Evolutionary conservation across 2,113 vertebrate genomes (phyloP), one percentile per base, ranked within the genome.

Genomic region (Macquaria ambigua): DNA sequence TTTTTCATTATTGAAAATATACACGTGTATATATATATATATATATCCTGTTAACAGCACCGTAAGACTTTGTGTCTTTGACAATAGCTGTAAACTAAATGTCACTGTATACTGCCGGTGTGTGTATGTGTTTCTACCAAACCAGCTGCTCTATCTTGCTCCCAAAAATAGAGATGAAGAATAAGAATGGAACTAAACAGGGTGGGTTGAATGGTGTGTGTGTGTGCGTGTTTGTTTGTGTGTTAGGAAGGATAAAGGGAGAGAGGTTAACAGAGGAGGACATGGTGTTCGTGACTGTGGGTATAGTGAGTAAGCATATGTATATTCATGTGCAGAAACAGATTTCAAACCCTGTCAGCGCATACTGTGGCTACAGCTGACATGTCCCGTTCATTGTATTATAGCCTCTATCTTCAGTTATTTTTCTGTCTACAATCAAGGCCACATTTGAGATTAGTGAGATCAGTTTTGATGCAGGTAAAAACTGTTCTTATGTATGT

Each of bases 111-210:
- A 28, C 68, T 50, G 69, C 46, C 23, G 23, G 46, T 71, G 50
- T 55, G 28, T 78, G 69, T 34, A 3, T 83, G 63, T 53, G 11
- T 58, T 53, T 73, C 73, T 37, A 76, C 48, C 69, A 69, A 79
- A 85, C 88, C 92, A 91, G 91, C 83, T 92, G 91, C 81, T 91
- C 81, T 34, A 76, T 79, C 50, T 69, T 79, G 70, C 62, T 86
- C 81, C 91, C 91, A 86, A 86, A 90, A 93, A 93, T 92, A 92
- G 90, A 91, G 70, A 86, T 77, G 85, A 86, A 87, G 83, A 90
- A 86, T 84, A 92, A 89, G 84, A 88, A 87, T 89, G 90, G 86
- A 86, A 87, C 80, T 81, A 64, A 89, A 90, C 50, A 43, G 82
- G 61, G 72, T 84, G 84, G 63, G 85, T n/a, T 87, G 73, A 53